Conservation (phyloP, 2,888 invertebrate species). For the Nemoura dubitans region DNA sequence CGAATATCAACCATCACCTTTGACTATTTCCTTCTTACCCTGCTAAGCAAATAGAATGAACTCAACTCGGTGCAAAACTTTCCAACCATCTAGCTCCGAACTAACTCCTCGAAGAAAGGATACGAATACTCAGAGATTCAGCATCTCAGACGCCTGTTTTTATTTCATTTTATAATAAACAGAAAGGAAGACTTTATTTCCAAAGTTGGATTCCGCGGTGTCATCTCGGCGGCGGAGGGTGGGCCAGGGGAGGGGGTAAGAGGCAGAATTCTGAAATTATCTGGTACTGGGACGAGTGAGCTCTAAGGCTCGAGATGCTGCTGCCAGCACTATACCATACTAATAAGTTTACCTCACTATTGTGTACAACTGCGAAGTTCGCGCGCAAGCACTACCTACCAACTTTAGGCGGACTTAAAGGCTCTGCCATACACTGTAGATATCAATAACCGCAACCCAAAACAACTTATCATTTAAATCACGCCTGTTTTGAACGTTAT, state of each 20-base stretch:
- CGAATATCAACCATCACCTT: constrained; percentile 4
- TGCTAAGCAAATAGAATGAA: constrained; percentile 12
- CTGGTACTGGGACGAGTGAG: not conserved
- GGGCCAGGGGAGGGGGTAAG: not conserved
- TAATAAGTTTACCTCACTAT: not conserved
- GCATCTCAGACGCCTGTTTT: not conserved
- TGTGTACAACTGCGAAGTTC: not conserved
- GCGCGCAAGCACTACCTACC: not conserved
- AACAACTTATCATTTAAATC: constrained; percentile 32
- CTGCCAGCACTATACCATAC: not conserved
- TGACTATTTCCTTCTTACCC: constrained; percentile 12
- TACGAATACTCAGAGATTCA: not conserved
- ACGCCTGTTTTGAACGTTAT: not conserved
- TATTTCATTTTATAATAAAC: constrained; percentile 12
- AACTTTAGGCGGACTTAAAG: constrained; percentile 33
- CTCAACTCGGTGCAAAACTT: not conserved
- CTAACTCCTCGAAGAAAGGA: constrained; percentile 3
- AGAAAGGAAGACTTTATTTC: not conserved
- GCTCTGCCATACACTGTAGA: constrained; percentile 17
- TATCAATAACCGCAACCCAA: constrained; percentile 37
- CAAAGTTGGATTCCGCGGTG: not conserved
- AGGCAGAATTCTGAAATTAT: not conserved
- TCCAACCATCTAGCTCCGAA: not conserved
- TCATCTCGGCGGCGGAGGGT: not conserved
- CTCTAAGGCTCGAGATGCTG: not conserved